Evolutionary conservation across 2,888 invertebrate species (phyloP), one percentile per base, ranked within the genome.

Genomic region (Metellina segmentata): DNA sequence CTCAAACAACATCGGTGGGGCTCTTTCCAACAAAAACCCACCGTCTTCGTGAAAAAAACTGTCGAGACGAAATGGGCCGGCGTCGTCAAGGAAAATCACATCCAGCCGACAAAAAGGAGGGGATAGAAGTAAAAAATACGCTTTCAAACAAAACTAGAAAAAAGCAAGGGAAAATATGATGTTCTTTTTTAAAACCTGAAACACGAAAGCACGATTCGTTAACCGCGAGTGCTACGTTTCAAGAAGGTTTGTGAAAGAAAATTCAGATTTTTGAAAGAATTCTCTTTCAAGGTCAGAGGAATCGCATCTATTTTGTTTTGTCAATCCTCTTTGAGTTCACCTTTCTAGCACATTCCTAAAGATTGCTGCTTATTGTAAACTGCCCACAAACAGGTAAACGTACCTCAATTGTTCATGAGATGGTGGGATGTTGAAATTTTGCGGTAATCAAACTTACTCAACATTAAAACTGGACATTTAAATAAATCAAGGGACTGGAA

Each of bases 21-120:
- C 53, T 53, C n/a, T 51, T 19, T 52, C 51, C 11, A 53, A 77
- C 71, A 49, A 19, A 19, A 52, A 82, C 0, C 20, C 19, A 71
- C 16, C 19, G 20, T 53, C 34, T 34, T 34, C 34, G 34, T 34
- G 34, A 34, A 51, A 82, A 85, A 85, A 72, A 85, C 9, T 13
- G 48, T 70, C 51, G 13, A 61, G 77, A 85, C 52, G 20, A 86
- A 86, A 78, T 51, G 70, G 49, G 19, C 78, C 34, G 71, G 70
- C 34, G 49, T 77, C 79, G 51, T 71, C 34, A n/a, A 8, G 13
- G 78, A 78, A 86, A 86, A 78, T 71, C 70, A n/a, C 49, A 61
- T 51, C 13, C 48, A 20, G 75, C 61, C 69, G 19, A 49, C 85
- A 74, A 82, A 79, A 79, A 53, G 49, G 8, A 8, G 51, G 51